These are phyloP conservation scores for Ramphastos sulfuratus DNA, from an alignment of 2,113 vertebrate species.

Conservation along the genomic window DNA sequence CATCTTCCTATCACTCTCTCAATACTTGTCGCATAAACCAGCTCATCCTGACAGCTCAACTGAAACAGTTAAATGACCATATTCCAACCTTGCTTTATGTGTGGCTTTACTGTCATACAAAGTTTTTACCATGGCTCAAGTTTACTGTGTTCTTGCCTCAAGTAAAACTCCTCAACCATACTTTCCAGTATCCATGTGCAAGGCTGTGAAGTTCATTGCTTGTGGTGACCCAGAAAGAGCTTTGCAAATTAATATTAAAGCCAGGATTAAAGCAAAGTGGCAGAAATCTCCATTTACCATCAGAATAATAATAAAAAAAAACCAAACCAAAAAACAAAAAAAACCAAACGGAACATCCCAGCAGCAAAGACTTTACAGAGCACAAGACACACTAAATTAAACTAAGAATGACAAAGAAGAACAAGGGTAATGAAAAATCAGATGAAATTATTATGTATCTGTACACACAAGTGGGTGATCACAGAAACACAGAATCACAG, in stretches of 20 bases:
- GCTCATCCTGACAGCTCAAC: slow-evolving; percentile 14
- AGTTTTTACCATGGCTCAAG: accelerated
- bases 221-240: not conserved
- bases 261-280: not conserved
- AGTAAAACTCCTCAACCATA: not conserved
- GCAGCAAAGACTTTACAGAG: not conserved
- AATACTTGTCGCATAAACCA: not conserved
- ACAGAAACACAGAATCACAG: too few species aligned
- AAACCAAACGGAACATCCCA: too few species aligned
- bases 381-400: not conserved
- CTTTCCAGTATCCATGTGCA: not conserved
- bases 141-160: not conserved
- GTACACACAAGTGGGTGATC: not conserved
- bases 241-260: not conserved
- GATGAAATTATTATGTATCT: not conserved
- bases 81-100: not conserved
- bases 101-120: not conserved
- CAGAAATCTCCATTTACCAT: not conserved
- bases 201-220: not conserved
- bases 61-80: not conserved
- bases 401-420: not conserved
- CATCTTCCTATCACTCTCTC: not conserved
- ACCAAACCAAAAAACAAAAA: not conserved
- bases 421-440: not conserved
- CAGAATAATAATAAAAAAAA: not conserved